Evolutionary conservation across 2,888 invertebrate species (phyloP).

Genomic region (Aplocera efformata): DNA sequence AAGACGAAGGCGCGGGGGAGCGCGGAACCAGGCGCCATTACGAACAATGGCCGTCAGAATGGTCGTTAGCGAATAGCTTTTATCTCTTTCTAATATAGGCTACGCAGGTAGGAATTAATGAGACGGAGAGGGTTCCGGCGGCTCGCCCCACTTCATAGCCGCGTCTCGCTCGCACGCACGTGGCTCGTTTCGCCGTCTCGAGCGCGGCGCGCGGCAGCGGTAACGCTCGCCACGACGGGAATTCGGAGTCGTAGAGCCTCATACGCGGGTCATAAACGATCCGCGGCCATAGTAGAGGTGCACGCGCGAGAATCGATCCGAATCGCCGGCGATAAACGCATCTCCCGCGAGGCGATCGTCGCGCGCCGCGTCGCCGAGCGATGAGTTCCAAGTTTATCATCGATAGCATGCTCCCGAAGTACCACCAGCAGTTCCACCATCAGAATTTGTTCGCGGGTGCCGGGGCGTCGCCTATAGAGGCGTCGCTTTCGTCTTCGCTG

Average conservation of each 20-base stretch:
- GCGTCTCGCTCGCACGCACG: slow-evolving; percentile 68
- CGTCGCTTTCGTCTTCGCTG: slow-evolving; percentile 81
- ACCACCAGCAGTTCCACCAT: slow-evolving; percentile 88
- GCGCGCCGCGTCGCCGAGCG: slow-evolving; percentile 83
- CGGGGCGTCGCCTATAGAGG: slow-evolving; percentile 87
- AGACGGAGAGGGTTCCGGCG: slow-evolving; percentile 74
- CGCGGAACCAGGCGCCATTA: slow-evolving; percentile 74
- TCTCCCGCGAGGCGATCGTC: slow-evolving; percentile 79
- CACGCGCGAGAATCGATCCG: slow-evolving; percentile 81
- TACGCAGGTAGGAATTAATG: slow-evolving; percentile 79
- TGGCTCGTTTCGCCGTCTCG: slow-evolving; percentile 75
- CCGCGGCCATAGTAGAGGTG: slow-evolving; percentile 85
- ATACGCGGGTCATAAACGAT: slow-evolving; percentile 93
- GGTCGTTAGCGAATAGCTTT: slow-evolving; percentile 80
- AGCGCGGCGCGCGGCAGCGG: slow-evolving; percentile 76
- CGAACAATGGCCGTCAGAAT: slow-evolving; percentile 77
- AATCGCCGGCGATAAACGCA: slow-evolving; percentile 79
- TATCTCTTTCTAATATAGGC: slow-evolving; percentile 80
- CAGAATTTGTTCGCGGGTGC: slow-evolving; percentile 81
- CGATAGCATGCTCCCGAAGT: slow-evolving; percentile 98
- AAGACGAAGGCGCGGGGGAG: slow-evolving; percentile 61
- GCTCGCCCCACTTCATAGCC: slow-evolving; percentile 48
- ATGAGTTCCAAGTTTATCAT: slow-evolving; percentile 99
- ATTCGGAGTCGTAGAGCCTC: slow-evolving; percentile 92
- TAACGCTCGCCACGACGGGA: slow-evolving; percentile 83